These are phyloP conservation scores for Zapus hudsonius DNA, from an alignment of 2,113 vertebrate species.

Conservation along the genomic window DNA sequence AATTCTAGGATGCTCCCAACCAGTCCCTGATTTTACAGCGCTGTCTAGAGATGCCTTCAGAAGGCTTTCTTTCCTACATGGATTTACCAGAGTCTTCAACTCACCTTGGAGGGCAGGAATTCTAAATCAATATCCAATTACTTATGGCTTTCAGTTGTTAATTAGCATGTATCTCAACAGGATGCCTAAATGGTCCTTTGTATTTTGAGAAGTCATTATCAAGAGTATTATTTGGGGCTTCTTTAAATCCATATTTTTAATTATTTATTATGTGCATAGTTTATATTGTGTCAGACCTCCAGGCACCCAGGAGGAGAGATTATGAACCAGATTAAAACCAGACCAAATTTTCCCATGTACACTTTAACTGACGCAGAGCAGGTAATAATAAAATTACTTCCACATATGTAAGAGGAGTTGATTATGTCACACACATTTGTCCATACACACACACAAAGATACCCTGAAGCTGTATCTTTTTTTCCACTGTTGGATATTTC, in stretches of 20 bases:
- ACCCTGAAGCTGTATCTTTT: not conserved
- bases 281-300: not conserved
- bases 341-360: not conserved
- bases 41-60: not conserved
- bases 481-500: not conserved
- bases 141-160: conserved; percentile 56
- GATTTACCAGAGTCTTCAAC: not conserved
- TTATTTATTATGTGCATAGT: conserved; percentile 44
- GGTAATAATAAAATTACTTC: not conserved
- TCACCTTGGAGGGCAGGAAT: conserved; percentile 4
- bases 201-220: conserved; percentile 50
- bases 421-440: not conserved
- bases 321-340: not conserved
- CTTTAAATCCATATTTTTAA: conserved; percentile 35
- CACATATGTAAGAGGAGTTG: not conserved
- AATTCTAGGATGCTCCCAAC: not conserved
- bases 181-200: conserved; percentile 35
- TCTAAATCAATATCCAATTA: conserved; percentile 64
- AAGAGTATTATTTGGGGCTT: not conserved
- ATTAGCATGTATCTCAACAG: conserved; percentile 45
- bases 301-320: conserved; percentile 19
- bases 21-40: not conserved
- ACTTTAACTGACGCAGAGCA: not conserved
- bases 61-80: not conserved
- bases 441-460: not conserved